These are phyloP conservation scores for Rhadina sibilatrix DNA, from an alignment of 2,113 vertebrate genomes.

Conservation along the genomic window DNA sequence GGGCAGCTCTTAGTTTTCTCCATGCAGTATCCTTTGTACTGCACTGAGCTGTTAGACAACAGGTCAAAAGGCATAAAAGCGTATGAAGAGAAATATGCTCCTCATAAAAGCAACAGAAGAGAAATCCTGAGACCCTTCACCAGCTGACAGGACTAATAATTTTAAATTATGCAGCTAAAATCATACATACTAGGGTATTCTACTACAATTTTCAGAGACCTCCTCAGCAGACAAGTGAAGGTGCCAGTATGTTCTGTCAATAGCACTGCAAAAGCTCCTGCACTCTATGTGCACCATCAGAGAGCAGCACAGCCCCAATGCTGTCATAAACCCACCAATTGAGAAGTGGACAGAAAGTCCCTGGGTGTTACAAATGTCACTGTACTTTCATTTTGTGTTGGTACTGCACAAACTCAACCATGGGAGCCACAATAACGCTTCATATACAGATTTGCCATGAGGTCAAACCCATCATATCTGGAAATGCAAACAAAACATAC, in stretches of 20 bases:
- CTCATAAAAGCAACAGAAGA: not conserved
- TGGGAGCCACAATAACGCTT: not conserved
- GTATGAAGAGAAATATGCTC: too few species aligned
- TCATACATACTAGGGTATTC: not conserved
- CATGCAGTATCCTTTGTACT: not conserved
- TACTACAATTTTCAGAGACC: not conserved
- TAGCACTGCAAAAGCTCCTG: not conserved
- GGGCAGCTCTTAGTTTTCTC: not conserved
- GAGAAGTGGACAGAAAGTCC: not conserved
- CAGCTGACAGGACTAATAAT: not conserved
- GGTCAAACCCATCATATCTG: not conserved
- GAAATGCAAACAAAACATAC: not conserved
- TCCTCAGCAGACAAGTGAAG: not conserved
- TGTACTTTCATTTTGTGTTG: not conserved
- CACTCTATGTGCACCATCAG: not conserved
- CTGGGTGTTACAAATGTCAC: not conserved
- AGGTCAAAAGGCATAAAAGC: too few species aligned
- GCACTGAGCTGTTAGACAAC: not conserved
- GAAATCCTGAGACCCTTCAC: not conserved
- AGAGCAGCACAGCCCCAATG: not conserved
- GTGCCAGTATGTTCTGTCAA: not conserved
- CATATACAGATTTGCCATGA: not conserved
- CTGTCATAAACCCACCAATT: not conserved
- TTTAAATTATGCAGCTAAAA: not conserved
- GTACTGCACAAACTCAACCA: not conserved